Conservation (phyloP, 2,888 invertebrate genomes). For the Ochropleura leucogaster region DNA sequence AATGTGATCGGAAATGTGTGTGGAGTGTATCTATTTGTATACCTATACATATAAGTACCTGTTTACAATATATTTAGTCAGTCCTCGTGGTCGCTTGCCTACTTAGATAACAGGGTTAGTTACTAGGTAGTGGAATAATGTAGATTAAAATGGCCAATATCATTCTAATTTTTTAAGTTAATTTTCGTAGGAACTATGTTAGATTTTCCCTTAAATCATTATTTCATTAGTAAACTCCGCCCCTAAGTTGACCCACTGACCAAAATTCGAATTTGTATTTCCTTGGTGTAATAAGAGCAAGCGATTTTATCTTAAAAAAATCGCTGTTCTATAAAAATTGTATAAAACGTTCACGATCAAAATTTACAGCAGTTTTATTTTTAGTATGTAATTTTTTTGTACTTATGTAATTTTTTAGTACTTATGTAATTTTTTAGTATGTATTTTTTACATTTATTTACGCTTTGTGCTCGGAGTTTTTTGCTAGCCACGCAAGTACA, state of each 20-base stretch:
- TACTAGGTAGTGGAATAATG: background rate
- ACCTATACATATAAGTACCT: background rate
- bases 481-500: no score
- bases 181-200: background rate
- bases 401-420: no score
- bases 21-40: background rate
- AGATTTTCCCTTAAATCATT: background rate
- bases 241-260: no score
- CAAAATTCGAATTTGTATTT: background rate
- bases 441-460: no score
- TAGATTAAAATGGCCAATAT: background rate
- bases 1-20: background rate
- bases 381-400: no score
- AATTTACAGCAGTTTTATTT: background rate
- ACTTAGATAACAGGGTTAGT: constrained; percentile 49
- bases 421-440: no score
- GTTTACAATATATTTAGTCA: constrained; percentile 22
- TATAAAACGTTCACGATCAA: background rate
- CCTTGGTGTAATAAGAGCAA: background rate
- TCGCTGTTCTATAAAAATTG: background rate
- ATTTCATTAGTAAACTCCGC: background rate
- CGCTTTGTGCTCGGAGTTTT: no score
- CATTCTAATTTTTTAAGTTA: background rate
- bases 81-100: constrained; percentile 32
- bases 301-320: background rate